A percentile compares a stretch with the other conserved stretches of the same genome.
Conservation (phyloP, 2,113 vertebrate species). For the Actenoides hombroni region DNA sequence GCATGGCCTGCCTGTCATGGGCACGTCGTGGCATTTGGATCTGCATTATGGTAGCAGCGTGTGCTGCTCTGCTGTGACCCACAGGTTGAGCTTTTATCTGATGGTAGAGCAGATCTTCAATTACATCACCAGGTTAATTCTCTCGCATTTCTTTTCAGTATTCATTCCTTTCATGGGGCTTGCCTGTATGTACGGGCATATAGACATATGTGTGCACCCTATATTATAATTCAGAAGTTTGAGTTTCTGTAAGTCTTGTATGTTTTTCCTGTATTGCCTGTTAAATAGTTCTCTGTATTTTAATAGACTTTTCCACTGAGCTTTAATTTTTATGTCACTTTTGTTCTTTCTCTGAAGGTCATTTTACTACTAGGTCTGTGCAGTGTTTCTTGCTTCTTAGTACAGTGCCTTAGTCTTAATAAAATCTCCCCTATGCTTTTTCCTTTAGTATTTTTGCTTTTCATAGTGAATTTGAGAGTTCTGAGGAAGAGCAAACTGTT, state of each 20-base stretch:
- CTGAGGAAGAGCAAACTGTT: neutral
- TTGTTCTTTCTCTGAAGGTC: neutral
- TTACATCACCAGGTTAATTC: neutral
- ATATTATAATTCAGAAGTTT: neutral
- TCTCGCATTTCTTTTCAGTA: neutral
- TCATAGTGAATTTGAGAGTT: neutral
- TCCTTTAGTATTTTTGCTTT: neutral
- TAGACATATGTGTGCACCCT: neutral
- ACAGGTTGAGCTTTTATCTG: neutral
- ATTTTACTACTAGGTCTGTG: neutral
- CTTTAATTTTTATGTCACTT: neutral
- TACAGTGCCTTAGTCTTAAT: neutral
- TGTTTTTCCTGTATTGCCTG: neutral
- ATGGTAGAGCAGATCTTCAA: neutral
- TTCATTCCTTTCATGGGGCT: neutral
- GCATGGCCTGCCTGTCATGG: neutral
- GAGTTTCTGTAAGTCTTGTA: neutral
- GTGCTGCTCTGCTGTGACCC: neutral
- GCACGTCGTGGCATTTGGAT: neutral
- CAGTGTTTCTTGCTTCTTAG: neutral
- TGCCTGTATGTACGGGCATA: neutral
- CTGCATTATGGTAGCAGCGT: accelerated
- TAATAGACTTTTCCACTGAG: neutral
- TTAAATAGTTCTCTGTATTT: neutral
- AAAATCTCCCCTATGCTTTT: neutral